Evolutionary conservation across 2,888 invertebrate genomes (phyloP).

Genomic region (Drosophila fulvimacula): DNA sequence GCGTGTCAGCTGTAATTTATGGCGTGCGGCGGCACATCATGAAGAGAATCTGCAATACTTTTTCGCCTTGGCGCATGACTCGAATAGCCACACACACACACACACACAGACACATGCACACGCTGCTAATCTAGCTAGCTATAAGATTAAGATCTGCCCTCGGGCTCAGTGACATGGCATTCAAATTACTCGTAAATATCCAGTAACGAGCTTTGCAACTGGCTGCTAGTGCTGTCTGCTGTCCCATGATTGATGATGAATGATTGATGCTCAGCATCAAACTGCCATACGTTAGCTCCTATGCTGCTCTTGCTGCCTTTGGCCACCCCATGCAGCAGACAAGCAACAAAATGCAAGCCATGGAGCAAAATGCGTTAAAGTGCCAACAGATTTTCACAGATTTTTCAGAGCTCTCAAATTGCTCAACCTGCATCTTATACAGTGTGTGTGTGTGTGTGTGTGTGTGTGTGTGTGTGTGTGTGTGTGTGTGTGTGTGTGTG

Average conservation of each 20-base stretch:
- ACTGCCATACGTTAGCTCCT: constrained; percentile 7
- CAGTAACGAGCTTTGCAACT: constrained; percentile 25
- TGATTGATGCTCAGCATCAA: constrained; percentile 70
- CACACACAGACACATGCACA: background rate
- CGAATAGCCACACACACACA: constrained; percentile 4
- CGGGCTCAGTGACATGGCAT: constrained; percentile 35
- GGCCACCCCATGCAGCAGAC: background rate
- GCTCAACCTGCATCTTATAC: constrained; percentile 34
- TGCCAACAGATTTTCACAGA: constrained; percentile 54
- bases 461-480: constrained; percentile 11
- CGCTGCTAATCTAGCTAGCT: background rate
- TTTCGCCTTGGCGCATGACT: constrained; percentile 31
- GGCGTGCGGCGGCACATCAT: constrained; percentile 37
- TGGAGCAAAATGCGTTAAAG: constrained; percentile 57
- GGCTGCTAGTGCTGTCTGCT: constrained; percentile 9
- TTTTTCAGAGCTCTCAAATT: constrained; percentile 29
- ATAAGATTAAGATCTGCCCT: constrained; percentile 29
- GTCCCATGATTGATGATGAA: constrained; percentile 71
- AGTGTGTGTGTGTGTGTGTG: background rate
- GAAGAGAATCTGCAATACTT: constrained; percentile 36
- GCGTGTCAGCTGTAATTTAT: constrained; percentile 58
- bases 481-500: constrained; percentile 10
- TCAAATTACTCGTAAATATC: constrained; percentile 62
- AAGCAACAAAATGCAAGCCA: constrained; percentile 45
- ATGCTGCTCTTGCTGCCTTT: background rate